phyloP scores from a whole-genome alignment of 2,113 vertebrate species.

The Corydoras maculifer region DNA sequence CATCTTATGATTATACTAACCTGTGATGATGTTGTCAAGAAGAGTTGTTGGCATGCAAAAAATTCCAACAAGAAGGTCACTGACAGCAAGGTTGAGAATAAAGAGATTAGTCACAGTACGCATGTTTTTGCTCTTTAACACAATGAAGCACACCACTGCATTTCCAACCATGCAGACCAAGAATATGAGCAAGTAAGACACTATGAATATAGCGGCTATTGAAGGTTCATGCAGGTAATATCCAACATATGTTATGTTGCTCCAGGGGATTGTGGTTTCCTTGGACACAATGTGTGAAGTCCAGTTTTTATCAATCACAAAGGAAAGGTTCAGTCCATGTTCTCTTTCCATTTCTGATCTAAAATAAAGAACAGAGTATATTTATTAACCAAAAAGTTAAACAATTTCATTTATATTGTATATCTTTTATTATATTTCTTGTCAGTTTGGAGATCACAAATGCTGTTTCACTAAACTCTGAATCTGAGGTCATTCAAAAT shows the following conservation, averaged over 20 bases:
- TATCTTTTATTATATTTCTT: no score
- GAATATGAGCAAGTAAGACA: slow-evolving; percentile 89
- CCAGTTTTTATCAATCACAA: slow-evolving; percentile 54
- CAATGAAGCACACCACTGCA: slow-evolving; percentile 77
- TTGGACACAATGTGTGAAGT: slow-evolving; percentile 49
- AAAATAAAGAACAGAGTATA: slow-evolving; percentile 18
- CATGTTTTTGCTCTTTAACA: slow-evolving; percentile 80
- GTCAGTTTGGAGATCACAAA: no score
- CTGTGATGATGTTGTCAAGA: slow-evolving; percentile 89
- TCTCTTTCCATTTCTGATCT: slow-evolving; percentile 57
- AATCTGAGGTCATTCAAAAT: no score
- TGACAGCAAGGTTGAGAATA: slow-evolving; percentile 87
- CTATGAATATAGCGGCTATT: slow-evolving; percentile 78
- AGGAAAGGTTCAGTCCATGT: slow-evolving; percentile 58
- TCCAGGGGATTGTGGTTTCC: slow-evolving; percentile 42
- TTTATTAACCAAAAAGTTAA: neutral
- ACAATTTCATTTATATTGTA: neutral
- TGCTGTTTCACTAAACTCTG: no score
- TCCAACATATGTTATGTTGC: slow-evolving; percentile 78
- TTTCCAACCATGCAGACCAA: slow-evolving; percentile 89
- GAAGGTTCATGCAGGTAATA: slow-evolving; percentile 81
- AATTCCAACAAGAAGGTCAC: slow-evolving; percentile 88
- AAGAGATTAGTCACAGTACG: slow-evolving; percentile 86
- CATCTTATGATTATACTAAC: slow-evolving; percentile 55
- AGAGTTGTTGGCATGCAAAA: slow-evolving; percentile 96